phyloP scores from a whole-genome alignment of 2,113 vertebrate genomes.

The Cephalopholis sonnerati region DNA sequence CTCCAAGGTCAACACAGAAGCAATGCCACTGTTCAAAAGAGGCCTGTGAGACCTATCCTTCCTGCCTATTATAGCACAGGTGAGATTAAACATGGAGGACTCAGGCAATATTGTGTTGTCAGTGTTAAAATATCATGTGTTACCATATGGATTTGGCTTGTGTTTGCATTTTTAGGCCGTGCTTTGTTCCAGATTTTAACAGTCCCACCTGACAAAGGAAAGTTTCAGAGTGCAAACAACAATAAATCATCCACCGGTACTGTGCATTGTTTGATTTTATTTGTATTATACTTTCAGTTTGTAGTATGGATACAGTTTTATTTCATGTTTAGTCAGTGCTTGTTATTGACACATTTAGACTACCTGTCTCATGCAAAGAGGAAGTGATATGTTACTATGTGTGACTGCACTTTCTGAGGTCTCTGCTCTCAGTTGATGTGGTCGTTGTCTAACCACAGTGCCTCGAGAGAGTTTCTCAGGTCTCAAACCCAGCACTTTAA shows the following conservation, averaged over 20 bases:
- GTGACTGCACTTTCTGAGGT: conserved; percentile 22
- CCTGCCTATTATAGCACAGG: conserved; percentile 87
- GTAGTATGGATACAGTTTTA: background rate
- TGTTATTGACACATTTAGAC: background rate
- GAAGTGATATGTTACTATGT: background rate
- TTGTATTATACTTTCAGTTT: background rate
- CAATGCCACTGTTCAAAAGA: conserved; percentile 84
- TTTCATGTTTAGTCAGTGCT: background rate
- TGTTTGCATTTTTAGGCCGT: conserved; percentile 59
- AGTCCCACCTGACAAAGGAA: conserved; percentile 75
- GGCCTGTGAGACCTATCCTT: conserved; percentile 92
- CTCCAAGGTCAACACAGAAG: conserved; percentile 81
- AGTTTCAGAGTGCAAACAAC: conserved; percentile 51
- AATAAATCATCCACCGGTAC: conserved; percentile 66
- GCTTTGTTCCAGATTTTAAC: conserved; percentile 80
- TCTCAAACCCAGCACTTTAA: conserved; percentile 91
- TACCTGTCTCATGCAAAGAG: background rate
- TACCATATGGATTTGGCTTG: background rate
- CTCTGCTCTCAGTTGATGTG: conserved; percentile 37
- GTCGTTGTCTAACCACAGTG: conserved; percentile 76
- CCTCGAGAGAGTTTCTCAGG: conserved; percentile 85
- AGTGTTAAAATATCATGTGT: background rate
- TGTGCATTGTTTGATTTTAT: background rate
- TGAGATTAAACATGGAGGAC: conserved; percentile 40
- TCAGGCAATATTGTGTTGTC: background rate